Base-by-base conservation (phyloP, 2,113 vertebrate genomes). In the Falcunculus frontatus region DNA sequence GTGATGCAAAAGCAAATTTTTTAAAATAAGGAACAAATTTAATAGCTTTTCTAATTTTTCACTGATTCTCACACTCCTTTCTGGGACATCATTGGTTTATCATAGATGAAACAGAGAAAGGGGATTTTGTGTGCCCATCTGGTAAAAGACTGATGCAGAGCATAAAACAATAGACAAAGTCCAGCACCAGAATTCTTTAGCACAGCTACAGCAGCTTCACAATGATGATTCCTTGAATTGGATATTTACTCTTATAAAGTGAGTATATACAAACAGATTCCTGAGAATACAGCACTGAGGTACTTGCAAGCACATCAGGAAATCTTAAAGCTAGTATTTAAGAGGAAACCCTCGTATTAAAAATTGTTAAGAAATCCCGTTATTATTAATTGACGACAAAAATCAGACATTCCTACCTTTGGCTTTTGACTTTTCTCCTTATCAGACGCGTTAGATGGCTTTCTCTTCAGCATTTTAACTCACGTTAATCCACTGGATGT, bases 371-470 rank as follows among this genome's bases (percentile, higher is more conserved):
- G 17, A 64, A 50, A 37, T 80, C 82, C n/a, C 35, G 9, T 44
- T 87, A 65, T 44, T 83, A 52, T 84, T 68, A 10, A 65, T 10
- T 77, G 41, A 27, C 4, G 3, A n/a, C 78, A 77, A 87, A 69
- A 76, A n/a, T 11, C 16, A 90, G 93, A 65, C 53, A 32, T 39
- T 42, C 98, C 96, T 98, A 99, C 98, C 98, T 98, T 99, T 49
- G 98, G 98, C 68, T 98, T 99, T 84, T 98, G 98, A 42, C 94
- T 97, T 97, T 98, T 99, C 84, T 98, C 98, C 81, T 98, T 98
- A 69, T 99, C 98, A 67, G 98, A 98, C 4, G 41, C 98, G 5
- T 98, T 99, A 50, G 98, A 99, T 49, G 97, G 96, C 87, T 98
- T 99, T 97, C 98, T 98, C 89, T 98, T 98, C 89, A 99, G 92